These are phyloP conservation scores for Scolanthus callimorphus DNA, from an alignment of 92 coral and sea anemone genomes.

Conservation along the genomic window DNA sequence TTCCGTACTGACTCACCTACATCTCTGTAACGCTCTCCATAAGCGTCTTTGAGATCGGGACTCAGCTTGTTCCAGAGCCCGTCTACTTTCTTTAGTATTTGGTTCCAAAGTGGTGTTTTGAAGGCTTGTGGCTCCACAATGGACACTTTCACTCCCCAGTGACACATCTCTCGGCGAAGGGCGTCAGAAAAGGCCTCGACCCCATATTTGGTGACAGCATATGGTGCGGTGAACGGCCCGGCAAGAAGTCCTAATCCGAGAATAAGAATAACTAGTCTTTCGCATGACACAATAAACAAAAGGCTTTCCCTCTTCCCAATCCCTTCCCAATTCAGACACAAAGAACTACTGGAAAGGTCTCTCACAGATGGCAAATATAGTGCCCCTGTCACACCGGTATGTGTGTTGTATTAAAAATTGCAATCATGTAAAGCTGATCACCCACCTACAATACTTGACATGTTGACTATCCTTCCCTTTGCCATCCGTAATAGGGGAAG, in stretches of 20 bases:
- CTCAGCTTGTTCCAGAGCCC: conserved; percentile 9
- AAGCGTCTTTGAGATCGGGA: conserved; percentile 3
- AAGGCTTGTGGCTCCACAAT: conserved; percentile 17
- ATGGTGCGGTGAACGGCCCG: background rate
- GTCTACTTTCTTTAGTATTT: background rate
- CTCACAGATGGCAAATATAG: too few relatives aligned
- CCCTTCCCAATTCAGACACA: too few relatives aligned
- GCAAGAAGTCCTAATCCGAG: background rate
- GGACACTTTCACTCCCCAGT: conserved; percentile 20
- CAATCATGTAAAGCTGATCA: too few relatives aligned
- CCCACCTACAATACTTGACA: too few relatives aligned
- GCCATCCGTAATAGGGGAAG: too few relatives aligned
- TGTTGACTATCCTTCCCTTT: too few relatives aligned
- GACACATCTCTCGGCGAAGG: conserved; percentile 26
- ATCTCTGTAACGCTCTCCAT: background rate
- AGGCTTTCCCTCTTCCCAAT: too few relatives aligned
- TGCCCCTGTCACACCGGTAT: too few relatives aligned
- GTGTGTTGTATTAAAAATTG: too few relatives aligned
- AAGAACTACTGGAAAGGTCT: too few relatives aligned
- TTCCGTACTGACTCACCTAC: background rate
- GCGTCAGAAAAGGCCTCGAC: conserved; percentile 33
- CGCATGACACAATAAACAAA: too few relatives aligned
- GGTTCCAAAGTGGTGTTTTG: background rate
- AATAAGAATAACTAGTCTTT: too few relatives aligned
- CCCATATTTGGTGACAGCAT: conserved; percentile 24